Conservation (phyloP, 2,113 vertebrate genomes). For the Eolophus roseicapilla region DNA sequence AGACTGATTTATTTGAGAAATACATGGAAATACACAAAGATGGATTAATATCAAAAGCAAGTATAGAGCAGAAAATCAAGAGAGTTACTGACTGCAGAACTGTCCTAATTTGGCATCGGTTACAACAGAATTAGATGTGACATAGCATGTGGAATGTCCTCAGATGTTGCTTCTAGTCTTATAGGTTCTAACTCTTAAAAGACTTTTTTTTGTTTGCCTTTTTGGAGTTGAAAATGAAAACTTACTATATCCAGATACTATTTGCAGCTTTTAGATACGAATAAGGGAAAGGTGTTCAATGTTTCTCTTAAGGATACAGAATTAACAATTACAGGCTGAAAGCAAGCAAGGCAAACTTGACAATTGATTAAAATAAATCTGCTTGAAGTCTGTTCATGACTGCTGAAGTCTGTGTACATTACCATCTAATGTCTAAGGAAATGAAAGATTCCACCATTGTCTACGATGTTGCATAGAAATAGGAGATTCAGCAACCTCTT, state of each 20-base stretch:
- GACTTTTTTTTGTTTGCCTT: background rate
- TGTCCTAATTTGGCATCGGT: background rate
- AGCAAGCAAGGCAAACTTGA: background rate
- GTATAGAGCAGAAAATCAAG: background rate
- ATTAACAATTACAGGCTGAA: background rate
- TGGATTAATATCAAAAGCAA: background rate
- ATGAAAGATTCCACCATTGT: background rate
- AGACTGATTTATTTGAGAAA: background rate
- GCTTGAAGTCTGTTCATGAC: background rate
- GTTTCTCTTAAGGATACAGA: background rate
- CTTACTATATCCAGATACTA: background rate
- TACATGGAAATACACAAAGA: background rate
- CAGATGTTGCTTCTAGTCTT: background rate
- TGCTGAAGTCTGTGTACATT: background rate
- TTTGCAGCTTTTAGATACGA: background rate
- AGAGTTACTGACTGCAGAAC: background rate
- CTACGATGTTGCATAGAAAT: background rate
- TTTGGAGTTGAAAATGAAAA: background rate
- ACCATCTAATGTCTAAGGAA: background rate
- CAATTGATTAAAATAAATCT: background rate
- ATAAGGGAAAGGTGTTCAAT: background rate
- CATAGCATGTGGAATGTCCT: background rate
- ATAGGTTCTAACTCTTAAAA: background rate
- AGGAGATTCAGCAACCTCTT: background rate
- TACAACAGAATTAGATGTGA: background rate